Conservation (phyloP, 1,140 invertebrate genomes). For the Drosophila miranda region DNA sequence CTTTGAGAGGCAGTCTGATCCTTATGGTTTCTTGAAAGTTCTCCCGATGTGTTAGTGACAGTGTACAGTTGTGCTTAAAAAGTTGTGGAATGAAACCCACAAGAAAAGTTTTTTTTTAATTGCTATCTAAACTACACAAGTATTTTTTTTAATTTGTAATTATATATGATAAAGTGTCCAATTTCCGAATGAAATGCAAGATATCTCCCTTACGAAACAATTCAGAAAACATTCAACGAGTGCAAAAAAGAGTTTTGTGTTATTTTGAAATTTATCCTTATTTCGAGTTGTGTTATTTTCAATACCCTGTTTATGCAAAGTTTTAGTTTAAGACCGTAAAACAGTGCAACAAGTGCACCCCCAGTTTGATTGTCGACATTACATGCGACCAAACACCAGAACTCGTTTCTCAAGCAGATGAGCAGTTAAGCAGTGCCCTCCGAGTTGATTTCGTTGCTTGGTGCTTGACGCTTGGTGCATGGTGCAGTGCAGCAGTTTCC, state of each 20-base stretch:
- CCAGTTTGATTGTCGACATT: conserved; percentile 36
- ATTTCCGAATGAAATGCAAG: too few relatives aligned
- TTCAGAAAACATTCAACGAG: conserved; percentile 3
- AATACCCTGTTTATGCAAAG: neutral
- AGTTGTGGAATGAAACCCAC: conserved; percentile 13
- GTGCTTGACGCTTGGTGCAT: too few relatives aligned
- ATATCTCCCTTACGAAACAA: conserved; percentile 10
- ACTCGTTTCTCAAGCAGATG: too few relatives aligned
- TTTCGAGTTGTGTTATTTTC: conserved; percentile 43
- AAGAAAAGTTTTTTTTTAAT: too few relatives aligned
- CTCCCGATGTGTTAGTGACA: conserved; percentile 49
- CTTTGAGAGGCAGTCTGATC: conserved; percentile 34
- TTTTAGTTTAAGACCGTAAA: conserved; percentile 11
- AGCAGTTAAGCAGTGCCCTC: too few relatives aligned
- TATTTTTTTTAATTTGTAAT: too few relatives aligned
- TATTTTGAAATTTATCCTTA: conserved; percentile 33
- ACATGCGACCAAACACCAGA: conserved; percentile 1
- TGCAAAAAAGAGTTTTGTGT: conserved; percentile 42
- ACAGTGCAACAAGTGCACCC: conserved; percentile 33
- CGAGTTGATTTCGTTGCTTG: too few relatives aligned
- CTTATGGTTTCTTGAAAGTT: conserved; percentile 42
- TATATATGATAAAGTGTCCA: too few relatives aligned
- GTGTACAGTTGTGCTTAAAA: conserved; percentile 14
- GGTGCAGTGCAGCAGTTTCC: too few relatives aligned
- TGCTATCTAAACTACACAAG: neutral